Conservation (phyloP, 2,888 invertebrate genomes). For the Cryptophagus acutangulus region DNA sequence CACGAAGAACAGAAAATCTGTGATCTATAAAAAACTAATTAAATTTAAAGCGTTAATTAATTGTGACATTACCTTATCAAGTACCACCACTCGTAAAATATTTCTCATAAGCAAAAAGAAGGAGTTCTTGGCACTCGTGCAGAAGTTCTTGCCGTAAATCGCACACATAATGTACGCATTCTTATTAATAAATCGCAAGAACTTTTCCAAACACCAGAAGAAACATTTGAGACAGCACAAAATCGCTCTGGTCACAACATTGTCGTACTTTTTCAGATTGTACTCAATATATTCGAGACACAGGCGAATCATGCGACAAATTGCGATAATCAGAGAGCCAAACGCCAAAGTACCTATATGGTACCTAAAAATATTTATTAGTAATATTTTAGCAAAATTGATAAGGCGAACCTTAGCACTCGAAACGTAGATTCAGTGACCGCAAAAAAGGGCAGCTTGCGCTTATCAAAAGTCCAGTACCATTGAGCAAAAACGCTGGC, state of each 20-base stretch:
- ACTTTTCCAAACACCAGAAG: constrained; percentile 83
- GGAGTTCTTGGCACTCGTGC: constrained; percentile 81
- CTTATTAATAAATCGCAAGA: constrained; percentile 76
- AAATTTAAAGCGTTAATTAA: neutral
- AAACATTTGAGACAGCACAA: constrained; percentile 75
- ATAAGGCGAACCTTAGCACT: no score
- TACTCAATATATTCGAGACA: constrained; percentile 79
- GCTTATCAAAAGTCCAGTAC: constrained; percentile 89
- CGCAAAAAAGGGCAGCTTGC: constrained; percentile 79
- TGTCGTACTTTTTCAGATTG: constrained; percentile 79
- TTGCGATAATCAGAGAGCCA: constrained; percentile 85
- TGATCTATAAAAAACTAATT: constrained; percentile 68
- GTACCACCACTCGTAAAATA: constrained; percentile 68
- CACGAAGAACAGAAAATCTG: constrained; percentile 86
- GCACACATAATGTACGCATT: constrained; percentile 96
- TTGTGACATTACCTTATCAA: constrained; percentile 68
- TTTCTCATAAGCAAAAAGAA: constrained; percentile 86
- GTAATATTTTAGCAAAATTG: no score
- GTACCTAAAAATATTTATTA: constrained; percentile 58
- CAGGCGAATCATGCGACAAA: constrained; percentile 80
- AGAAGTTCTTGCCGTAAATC: constrained; percentile 89
- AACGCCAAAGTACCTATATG: constrained; percentile 89
- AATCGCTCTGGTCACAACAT: constrained; percentile 60
- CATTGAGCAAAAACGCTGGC: constrained; percentile 85
- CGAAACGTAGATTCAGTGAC: constrained; percentile 70